Percentiles rank a stretch among this genome's conserved stretches.
Conservation (phyloP, 1,140 invertebrate species). For the Brachionus angularis region DNA sequence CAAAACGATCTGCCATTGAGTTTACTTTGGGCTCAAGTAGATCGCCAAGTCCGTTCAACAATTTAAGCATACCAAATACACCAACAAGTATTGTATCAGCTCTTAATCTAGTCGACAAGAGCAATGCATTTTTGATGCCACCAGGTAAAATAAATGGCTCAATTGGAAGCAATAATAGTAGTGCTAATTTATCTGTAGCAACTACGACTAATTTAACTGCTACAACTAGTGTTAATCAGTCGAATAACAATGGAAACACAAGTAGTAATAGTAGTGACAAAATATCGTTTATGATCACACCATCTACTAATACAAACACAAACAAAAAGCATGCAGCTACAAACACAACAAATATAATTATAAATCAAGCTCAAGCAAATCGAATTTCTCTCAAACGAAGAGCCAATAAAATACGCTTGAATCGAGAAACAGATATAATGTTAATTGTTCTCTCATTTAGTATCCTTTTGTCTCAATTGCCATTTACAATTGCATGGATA, state of each 20-base stretch:
- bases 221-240: constrained; percentile 21
- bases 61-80: constrained; percentile 5
- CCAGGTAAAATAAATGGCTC: constrained; percentile 2
- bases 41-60: constrained; percentile 17
- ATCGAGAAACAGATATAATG: constrained; percentile 43
- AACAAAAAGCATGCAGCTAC: constrained; percentile 1
- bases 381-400: constrained; percentile 16
- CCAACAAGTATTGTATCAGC: constrained; percentile 38
- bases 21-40: constrained; percentile 27
- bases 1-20: background rate
- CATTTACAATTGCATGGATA: constrained; percentile 26
- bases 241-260: no score
- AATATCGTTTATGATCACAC: constrained; percentile 12
- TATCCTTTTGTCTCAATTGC: constrained; percentile 41
- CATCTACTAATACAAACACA: background rate
- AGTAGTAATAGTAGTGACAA: constrained; percentile 13
- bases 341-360: background rate
- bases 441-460: constrained; percentile 40
- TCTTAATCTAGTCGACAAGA: background rate
- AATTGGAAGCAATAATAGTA: constrained; percentile 29
- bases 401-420: background rate
- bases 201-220: constrained; percentile 19
- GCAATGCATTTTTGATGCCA: constrained; percentile 3
- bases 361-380: background rate
- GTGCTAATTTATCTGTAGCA: constrained; percentile 11